A percentile compares a stretch with the other conserved stretches of the same genome.
These are phyloP conservation scores for Amphiprion ocellaris DNA, from an alignment of 2,113 vertebrate species.

Conservation along the genomic window DNA sequence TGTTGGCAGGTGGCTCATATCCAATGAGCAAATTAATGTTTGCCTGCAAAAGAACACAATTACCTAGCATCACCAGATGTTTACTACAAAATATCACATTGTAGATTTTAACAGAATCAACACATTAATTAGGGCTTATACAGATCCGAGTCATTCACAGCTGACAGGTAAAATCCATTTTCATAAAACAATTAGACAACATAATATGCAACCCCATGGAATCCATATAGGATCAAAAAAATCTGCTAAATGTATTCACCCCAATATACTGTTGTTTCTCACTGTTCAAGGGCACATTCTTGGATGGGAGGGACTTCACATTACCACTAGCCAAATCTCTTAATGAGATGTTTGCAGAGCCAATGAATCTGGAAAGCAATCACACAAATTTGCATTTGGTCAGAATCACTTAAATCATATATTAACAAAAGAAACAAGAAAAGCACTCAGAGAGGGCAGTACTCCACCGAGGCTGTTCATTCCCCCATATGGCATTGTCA, in stretches of 20 bases:
- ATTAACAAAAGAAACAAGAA: not conserved
- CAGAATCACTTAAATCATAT: not conserved
- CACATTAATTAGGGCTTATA: too few relatives aligned
- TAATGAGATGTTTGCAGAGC: conserved; percentile 87
- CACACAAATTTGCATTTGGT: conserved; percentile 1
- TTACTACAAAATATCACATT: not conserved
- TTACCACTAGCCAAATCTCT: conserved; percentile 90
- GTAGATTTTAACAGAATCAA: not conserved
- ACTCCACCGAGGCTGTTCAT: too few relatives aligned
- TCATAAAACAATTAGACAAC: not conserved
- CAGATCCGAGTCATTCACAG: too few relatives aligned
- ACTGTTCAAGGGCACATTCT: conserved; percentile 87
- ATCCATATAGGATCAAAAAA: not conserved
- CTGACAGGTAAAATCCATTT: not conserved
- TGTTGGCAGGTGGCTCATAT: conserved; percentile 88
- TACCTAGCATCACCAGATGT: not conserved
- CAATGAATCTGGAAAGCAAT: conserved; percentile 86
- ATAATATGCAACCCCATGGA: not conserved
- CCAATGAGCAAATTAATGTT: conserved; percentile 90
- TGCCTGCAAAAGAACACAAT: conserved; percentile 81
- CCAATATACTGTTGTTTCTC: conserved; percentile 91
- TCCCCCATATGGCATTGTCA: too few relatives aligned
- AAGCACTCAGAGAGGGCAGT: too few relatives aligned
- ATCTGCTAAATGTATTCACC: conserved; percentile 79
- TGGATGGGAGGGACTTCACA: conserved; percentile 88